Conservation (phyloP, 2,888 invertebrate species). For the Hoplodrina ambigua region DNA sequence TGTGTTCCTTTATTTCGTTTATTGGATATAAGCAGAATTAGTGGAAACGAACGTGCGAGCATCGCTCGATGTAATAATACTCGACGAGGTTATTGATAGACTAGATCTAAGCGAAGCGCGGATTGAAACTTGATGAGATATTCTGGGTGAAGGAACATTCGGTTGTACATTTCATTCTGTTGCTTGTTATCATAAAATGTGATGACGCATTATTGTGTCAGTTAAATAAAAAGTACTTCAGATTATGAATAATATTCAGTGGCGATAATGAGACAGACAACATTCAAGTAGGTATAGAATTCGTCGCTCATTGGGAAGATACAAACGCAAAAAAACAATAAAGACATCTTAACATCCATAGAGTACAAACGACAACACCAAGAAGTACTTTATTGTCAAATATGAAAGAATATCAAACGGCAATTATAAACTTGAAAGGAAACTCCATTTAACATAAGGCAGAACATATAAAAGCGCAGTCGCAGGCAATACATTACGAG, state of each 20-base stretch:
- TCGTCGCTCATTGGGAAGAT: neutral
- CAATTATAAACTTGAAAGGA: slow-evolving; percentile 49
- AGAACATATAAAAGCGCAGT: slow-evolving; percentile 32
- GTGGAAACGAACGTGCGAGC: slow-evolving; percentile 18
- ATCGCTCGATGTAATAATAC: slow-evolving; percentile 11
- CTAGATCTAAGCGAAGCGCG: neutral
- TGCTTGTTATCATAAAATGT: neutral
- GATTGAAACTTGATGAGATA: neutral
- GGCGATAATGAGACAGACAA: neutral
- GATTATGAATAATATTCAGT: neutral
- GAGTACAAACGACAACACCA: slow-evolving; percentile 13
- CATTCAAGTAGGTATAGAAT: slow-evolving; percentile 1
- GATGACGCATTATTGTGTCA: neutral
- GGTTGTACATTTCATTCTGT: neutral
- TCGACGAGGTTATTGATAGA: slow-evolving; percentile 15
- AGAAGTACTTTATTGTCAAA: slow-evolving; percentile 23
- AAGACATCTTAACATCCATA: slow-evolving; percentile 16
- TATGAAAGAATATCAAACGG: slow-evolving; percentile 36
- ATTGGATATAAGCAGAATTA: slow-evolving; percentile 40
- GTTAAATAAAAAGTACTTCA: neutral
- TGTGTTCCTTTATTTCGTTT: slow-evolving; percentile 49
- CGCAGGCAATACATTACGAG: slow-evolving; percentile 29
- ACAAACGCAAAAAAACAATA: slow-evolving; percentile 25
- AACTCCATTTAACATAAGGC: slow-evolving; percentile 41
- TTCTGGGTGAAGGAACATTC: neutral